Base-by-base conservation (phyloP, 92 coral and sea anemone genomes). In the Heliopora coerulea region DNA sequence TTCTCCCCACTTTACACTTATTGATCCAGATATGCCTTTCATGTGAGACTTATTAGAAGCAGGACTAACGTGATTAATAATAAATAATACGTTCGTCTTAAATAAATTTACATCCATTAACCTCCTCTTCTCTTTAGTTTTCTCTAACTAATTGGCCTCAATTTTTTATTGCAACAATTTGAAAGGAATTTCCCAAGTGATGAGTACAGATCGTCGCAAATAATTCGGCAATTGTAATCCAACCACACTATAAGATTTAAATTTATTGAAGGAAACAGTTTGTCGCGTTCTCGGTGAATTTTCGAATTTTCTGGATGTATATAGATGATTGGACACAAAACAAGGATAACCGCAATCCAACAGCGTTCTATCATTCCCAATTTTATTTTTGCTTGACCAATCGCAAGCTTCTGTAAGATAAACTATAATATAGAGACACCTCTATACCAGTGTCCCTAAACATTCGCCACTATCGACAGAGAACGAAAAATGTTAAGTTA, bases 331-430 rank as follows among this genome's bases (percentile, higher is more conserved):
- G 67, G 32, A 61, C 35, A 61, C 32, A 61, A 30, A 58, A 61
- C 32, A n/a, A 61, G 67, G 44, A 15, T 61, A 15, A 61, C 67
- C 67, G 27, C 67, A 61, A 61, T 61, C 42, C 20, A 10, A 21
- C 3, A 34, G 24, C 26, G 13, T 8, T 30, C 27, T 61, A 10
- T 61, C 27, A 17, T 19, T 35, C 28, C 18, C 13, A 5, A 17
- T 61, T 41, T 17, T 61, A 61, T 61, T 61, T 6, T 61, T 24
- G 20, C 19, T 9, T 20, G 21, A 31, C 67, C 67, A 34, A 61
- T 61, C 44, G 26, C 27, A 17, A 15, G 46, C 48, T 15, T 30
- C 20, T 61, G 10, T 58, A 3, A 33, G 20, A 32, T 2, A 34
- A 3, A 26, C 17, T n/a, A n/a, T n/a, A n/a, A n/a, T n/a, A n/a